Base-by-base conservation (phyloP, 2,797 vertebrate species). In the Coendou prehensilis region DNA sequence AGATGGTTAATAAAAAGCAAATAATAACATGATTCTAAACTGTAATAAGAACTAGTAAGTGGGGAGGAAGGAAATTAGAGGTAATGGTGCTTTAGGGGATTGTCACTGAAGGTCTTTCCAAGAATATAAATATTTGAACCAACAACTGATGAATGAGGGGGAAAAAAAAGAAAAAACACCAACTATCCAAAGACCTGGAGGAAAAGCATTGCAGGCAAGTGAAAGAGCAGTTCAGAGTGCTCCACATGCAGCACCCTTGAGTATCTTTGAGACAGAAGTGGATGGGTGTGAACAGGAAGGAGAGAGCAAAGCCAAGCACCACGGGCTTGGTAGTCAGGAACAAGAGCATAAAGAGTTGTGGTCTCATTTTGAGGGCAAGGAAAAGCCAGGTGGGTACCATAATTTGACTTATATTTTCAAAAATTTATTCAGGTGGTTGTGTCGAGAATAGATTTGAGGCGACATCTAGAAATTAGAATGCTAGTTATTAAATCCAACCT, bases 241-340 rank as follows among this genome's bases (percentile, higher is more conserved):
- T 30, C 2, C 59, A 23, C 4, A 2, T 1, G n/a, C 14, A 18
- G 61, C 5, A 3, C 33, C 64, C 37, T 59, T 1, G 10, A 5
- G 0, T 4, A 14, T 7, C 9, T 33, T 13, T 30, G 30, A 37
- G 13, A 15, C 6, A 23, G 11, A 56, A 52, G 7, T 6, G 54
- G 1, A 6, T 2, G 9, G 1, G 0, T 1, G 14, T n/a, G 67
- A 26, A 18, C 5, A 10, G 15, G 20, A 26, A 47, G 47, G 9
- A 56, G 20, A 61, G 10, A 15, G 9, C 2, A 1, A 17, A 20
- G 75, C 1, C 15, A 8, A n/a, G 13, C 2, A 2, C 28, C 1
- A 0, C 11, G 37, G 18, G 28, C 54, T 26, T 2, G 1, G 10
- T 1, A 17, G 9, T 6, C 57, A 30, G 2, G 20, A 11, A 3